A percentile compares a stretch with the other conserved stretches of the same genome.
phyloP scores from a whole-genome alignment of 53 echinoderm and acorn worm species.

The Temnopleurus reevesii region DNA sequence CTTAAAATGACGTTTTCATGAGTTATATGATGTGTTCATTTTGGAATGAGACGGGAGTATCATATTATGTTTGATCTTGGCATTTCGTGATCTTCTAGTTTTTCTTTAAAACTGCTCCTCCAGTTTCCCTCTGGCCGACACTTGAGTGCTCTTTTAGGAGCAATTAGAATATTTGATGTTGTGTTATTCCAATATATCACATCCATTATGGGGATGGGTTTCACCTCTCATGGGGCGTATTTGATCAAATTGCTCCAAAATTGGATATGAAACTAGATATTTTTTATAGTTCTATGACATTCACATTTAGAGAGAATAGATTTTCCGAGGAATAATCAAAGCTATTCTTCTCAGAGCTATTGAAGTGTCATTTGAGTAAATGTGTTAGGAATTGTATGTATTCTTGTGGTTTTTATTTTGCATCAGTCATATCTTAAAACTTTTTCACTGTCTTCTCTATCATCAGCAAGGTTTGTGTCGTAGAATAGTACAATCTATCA shows the following conservation, averaged over 20 bases:
- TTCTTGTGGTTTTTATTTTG: no score
- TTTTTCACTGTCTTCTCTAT: no score
- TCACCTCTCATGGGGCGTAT: not conserved
- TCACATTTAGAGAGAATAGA: not conserved
- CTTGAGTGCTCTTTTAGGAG: conserved; percentile 40
- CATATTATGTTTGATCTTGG: not conserved
- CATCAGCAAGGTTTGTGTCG: no score
- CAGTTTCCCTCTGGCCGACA: not conserved
- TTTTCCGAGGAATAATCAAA: not conserved
- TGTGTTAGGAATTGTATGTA: no score
- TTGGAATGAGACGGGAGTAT: not conserved
- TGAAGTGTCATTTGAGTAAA: no score
- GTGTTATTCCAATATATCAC: conserved; percentile 18
- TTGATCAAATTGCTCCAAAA: conserved; percentile 1
- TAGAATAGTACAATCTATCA: no score
- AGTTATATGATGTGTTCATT: conserved; percentile 14
- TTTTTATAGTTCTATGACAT: not conserved
- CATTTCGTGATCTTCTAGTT: not conserved
- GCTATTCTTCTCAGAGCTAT: no score
- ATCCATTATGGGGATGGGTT: not conserved
- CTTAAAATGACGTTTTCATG: not conserved
- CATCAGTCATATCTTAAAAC: no score
- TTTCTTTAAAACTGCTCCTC: not conserved
- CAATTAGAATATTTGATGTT: conserved; percentile 32
- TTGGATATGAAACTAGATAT: conserved; percentile 4